These are phyloP conservation scores for Ictidomys tridecemlineatus DNA, from an alignment of 2,113 vertebrate species.

Conservation along the genomic window DNA sequence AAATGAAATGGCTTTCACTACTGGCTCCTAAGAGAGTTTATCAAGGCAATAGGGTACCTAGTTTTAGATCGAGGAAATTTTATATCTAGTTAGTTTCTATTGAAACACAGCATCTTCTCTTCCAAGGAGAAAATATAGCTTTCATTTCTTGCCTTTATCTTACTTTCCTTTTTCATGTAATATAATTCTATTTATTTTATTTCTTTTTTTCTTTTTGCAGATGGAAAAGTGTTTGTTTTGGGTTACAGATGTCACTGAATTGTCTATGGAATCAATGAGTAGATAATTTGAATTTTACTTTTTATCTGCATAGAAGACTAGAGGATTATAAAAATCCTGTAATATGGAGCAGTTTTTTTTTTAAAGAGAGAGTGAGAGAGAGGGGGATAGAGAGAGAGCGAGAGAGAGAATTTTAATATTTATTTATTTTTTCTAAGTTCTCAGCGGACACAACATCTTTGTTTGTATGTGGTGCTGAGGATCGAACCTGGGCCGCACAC, in stretches of 20 bases:
- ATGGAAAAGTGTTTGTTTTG: conserved; percentile 46
- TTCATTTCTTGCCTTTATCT: conserved; percentile 76
- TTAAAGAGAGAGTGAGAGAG: too few relatives aligned
- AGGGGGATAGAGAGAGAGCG: too few relatives aligned
- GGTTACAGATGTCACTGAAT: conserved; percentile 36
- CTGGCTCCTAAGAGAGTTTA: conserved; percentile 80
- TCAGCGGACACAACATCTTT: too few relatives aligned
- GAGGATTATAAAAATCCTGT: conserved; percentile 63
- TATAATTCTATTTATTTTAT: background rate
- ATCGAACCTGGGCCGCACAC: too few relatives aligned
- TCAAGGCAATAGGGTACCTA: conserved; percentile 70
- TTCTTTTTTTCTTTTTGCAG: background rate
- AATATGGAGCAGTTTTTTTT: background rate
- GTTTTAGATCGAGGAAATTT: conserved; percentile 79
- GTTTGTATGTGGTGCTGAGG: too few relatives aligned
- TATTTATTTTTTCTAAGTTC: too few relatives aligned
- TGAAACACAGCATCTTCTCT: conserved; percentile 78
- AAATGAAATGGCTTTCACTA: conserved; percentile 85
- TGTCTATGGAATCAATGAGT: conserved; percentile 65
- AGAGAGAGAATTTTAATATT: too few relatives aligned
- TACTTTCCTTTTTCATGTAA: background rate
- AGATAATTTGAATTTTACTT: conserved; percentile 63
- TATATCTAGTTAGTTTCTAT: conserved; percentile 81
- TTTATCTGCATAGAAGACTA: conserved; percentile 45
- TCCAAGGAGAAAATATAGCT: conserved; percentile 66